A percentile compares a stretch with the other conserved stretches of the same genome.
Evolutionary conservation across 2,113 vertebrate species (phyloP).

Genomic region (Scopus umbretta): DNA sequence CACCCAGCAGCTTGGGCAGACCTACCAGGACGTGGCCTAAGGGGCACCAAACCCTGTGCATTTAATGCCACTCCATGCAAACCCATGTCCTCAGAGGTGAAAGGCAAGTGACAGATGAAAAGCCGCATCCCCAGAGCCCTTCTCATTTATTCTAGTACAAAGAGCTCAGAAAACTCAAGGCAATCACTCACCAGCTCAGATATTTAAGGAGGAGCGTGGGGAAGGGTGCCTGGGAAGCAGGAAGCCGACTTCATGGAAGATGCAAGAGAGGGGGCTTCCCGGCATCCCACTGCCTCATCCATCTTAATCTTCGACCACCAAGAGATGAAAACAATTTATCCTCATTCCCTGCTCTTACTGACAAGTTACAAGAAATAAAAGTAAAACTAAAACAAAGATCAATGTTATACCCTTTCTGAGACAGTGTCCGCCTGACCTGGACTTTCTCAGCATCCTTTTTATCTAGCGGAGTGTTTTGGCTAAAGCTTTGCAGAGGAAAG

Average conservation of each 20-base stretch:
- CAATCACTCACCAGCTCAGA: conserved; percentile 19
- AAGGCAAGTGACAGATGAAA: neutral
- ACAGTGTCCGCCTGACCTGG: conserved; percentile 1
- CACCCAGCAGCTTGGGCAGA: neutral
- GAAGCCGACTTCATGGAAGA: neutral
- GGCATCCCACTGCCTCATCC: conserved; percentile 15
- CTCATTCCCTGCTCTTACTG: conserved; percentile 9
- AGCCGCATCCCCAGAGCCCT: neutral
- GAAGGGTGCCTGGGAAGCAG: neutral
- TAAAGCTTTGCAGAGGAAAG: conserved; percentile 32
- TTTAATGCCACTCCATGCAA: neutral
- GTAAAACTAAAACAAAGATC: conserved; percentile 33
- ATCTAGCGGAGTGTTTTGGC: conserved; percentile 52
- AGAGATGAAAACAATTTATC: conserved; percentile 44
- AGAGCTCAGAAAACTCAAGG: conserved; percentile 23
- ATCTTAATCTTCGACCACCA: conserved; percentile 5
- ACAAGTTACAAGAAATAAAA: conserved; percentile 39
- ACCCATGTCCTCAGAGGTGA: neutral
- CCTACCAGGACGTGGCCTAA: neutral
- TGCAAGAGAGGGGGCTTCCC: neutral
- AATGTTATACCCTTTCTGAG: neutral
- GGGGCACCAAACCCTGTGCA: neutral
- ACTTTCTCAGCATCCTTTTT: conserved; percentile 42
- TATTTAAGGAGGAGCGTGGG: neutral
- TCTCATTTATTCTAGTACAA: conserved; percentile 11